Base-by-base conservation (phyloP, 2,888 invertebrate genomes). In the Ptychoptera albimana region DNA sequence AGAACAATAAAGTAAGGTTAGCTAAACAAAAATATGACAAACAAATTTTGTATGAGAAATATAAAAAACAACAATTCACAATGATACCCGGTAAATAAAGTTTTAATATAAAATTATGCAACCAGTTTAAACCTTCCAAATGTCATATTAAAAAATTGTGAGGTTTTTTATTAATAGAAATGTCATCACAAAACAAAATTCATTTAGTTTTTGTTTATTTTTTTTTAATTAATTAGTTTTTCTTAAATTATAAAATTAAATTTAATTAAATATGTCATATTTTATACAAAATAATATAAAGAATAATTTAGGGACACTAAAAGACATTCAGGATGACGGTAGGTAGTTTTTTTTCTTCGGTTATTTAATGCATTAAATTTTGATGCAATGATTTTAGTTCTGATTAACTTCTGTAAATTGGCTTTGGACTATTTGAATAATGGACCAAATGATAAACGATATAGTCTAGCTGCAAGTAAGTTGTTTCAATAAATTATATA, bases 371-470 rank as follows among this genome's bases (percentile, higher is more conserved):
- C 10, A 34, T 15, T 35, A 23, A 15, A 12, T 16, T n/a, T 16
- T 11, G 10, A 5, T 16, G 2, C 32, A 30, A 10, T 41, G n/a
- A 15, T 42, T 42, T 16, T 12, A 68, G 77, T 75, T 51, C 60
- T 77, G 1, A 69, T 73, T 38, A 75, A 77, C 54, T 71, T 78
- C 50, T 78, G 77, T 53, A 77, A 75, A 57, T 58, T 74, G 39
- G 70, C 75, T 4, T 61, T 72, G 36, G 76, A 77, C 51, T 77
- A 73, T 55, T 53, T 79, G 12, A 68, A 70, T 23, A 74, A 72
- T 56, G 78, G 78, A 1, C 72, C 74, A 9, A 74, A 75, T 54
- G 54, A 61, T 11, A 72, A 72, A 50, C 59, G 73, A 14, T 77
- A 75, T 51, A 61, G 55, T 35, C 61, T 64, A 14, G 71, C 71